These are phyloP conservation scores for Myathropa florea DNA, from an alignment of 2,888 invertebrate genomes.

Conservation along the genomic window DNA sequence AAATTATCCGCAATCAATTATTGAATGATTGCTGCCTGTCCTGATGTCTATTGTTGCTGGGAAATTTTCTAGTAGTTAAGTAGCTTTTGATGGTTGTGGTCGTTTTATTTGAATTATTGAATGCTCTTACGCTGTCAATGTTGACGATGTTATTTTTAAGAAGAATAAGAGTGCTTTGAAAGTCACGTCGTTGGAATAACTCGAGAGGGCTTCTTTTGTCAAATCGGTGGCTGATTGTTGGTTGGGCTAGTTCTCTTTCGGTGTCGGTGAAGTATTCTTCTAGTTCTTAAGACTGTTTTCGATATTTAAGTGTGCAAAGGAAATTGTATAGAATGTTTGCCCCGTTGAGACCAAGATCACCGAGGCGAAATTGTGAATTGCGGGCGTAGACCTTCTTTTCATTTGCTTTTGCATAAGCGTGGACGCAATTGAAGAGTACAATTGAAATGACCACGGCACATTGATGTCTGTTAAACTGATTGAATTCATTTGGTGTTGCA, in stretches of 20 bases:
- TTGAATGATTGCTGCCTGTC: constrained; percentile 16
- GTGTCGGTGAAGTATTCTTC: neutral
- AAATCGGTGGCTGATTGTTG: neutral
- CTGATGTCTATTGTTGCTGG: neutral
- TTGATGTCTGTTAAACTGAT: too few species aligned
- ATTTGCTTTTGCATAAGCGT: too few species aligned
- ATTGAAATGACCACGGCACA: too few species aligned
- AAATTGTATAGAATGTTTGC: neutral
- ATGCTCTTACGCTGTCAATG: neutral
- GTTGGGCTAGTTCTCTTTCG: neutral
- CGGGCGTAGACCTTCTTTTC: too few species aligned
- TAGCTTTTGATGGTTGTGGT: neutral
- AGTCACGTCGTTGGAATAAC: neutral
- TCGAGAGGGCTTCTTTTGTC: neutral
- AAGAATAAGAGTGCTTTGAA: neutral
- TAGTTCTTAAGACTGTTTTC: too few species aligned
- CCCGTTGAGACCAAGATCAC: too few species aligned
- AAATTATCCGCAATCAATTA: constrained; percentile 33
- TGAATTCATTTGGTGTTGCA: too few species aligned
- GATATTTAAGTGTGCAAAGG: neutral
- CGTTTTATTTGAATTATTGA: neutral
- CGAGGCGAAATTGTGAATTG: too few species aligned
- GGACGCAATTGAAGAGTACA: too few species aligned
- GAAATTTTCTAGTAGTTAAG: neutral
- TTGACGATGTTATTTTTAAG: too few species aligned